These are phyloP conservation scores for Tetramorium simillimum DNA, from an alignment of 1,140 invertebrate species.

Conservation along the genomic window DNA sequence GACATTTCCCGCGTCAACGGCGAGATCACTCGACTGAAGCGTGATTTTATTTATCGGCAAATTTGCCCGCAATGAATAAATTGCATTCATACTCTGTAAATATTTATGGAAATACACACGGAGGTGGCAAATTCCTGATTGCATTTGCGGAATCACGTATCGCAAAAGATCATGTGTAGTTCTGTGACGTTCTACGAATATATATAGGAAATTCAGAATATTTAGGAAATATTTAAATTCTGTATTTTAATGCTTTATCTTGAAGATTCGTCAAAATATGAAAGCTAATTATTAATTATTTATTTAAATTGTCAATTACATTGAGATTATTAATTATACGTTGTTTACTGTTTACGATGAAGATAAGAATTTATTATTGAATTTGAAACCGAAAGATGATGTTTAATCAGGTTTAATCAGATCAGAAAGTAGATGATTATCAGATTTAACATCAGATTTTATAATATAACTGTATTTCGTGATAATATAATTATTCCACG, in stretches of 20 bases:
- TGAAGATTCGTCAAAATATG: neutral
- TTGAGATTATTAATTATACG: neutral
- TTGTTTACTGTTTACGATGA: neutral
- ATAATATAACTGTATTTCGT: neutral
- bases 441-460: neutral
- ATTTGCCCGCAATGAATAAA: constrained; percentile 8
- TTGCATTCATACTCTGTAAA: constrained; percentile 29
- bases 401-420: too few relatives aligned
- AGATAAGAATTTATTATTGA: neutral
- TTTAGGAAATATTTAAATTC: neutral
- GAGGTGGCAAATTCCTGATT: neutral
- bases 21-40: neutral
- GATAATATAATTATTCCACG: neutral
- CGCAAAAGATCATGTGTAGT: neutral
- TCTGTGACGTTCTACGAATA: neutral
- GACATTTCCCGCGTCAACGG: neutral
- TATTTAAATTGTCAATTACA: neutral
- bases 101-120: constrained; percentile 18
- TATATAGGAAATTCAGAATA: neutral
- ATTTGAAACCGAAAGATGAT: neutral
- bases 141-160: neutral
- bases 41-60: constrained; percentile 36
- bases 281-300: neutral
- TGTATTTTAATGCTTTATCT: neutral
- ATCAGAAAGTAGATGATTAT: neutral